Conservation (phyloP, 2,797 vertebrate species). For the Microcaecilia unicolor region DNA sequence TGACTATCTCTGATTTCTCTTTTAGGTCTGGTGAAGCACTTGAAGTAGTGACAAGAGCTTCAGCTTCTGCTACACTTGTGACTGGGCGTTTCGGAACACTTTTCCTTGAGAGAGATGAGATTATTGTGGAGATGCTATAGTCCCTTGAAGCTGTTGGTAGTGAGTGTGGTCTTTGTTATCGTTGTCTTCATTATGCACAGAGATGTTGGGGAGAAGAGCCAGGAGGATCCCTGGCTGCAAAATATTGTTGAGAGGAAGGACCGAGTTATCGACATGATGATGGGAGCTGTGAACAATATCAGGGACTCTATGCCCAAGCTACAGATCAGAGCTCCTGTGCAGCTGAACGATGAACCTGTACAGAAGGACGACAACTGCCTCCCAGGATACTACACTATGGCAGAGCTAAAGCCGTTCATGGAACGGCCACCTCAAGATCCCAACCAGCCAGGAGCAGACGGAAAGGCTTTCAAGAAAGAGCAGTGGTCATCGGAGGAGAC, state of each 20-base stretch:
- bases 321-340: constrained; percentile 75
- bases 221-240: constrained; percentile 74
- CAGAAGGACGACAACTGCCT: constrained; percentile 55
- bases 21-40: background rate
- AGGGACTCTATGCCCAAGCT: constrained; percentile 65
- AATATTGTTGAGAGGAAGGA: constrained; percentile 72
- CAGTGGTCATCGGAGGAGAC: constrained; percentile 61
- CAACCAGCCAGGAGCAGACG: constrained; percentile 61
- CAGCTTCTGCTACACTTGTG: too few relatives aligned
- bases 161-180: constrained; percentile 71
- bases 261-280: constrained; percentile 72
- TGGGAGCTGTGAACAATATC: constrained; percentile 78
- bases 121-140: constrained; percentile 67
- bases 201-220: constrained; percentile 47
- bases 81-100: too few relatives aligned
- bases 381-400: constrained; percentile 65
- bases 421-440: constrained; percentile 74
- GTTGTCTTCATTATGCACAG: constrained; percentile 74
- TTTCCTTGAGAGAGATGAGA: constrained; percentile 61
- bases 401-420: constrained; percentile 70
- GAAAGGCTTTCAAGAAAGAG: constrained; percentile 63
- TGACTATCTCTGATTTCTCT: background rate
- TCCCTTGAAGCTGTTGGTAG: constrained; percentile 64
- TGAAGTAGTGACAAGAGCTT: too few relatives aligned
- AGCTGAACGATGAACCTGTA: constrained; percentile 13